Conservation (phyloP, 2,888 invertebrate species). For the Rotaria magnacalcarata region DNA sequence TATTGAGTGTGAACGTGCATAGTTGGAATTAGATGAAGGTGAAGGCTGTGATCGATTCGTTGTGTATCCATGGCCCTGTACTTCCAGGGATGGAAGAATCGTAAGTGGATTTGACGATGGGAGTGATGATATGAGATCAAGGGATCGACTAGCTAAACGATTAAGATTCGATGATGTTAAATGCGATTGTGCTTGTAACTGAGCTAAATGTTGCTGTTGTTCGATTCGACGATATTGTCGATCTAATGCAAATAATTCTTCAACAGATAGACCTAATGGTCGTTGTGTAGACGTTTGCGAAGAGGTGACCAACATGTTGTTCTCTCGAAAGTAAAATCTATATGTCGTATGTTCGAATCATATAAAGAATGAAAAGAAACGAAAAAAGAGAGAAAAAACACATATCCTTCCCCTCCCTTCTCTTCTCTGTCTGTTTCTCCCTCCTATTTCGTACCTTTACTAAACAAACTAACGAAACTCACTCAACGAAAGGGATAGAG, state of each 20-base stretch:
- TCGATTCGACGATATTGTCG: slow-evolving; percentile 23
- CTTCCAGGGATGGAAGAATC: neutral
- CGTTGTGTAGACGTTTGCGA: neutral
- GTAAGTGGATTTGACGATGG: neutral
- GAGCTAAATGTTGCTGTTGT: slow-evolving; percentile 23
- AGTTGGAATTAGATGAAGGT: neutral
- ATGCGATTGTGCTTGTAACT: slow-evolving; percentile 6
- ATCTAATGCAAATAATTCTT: slow-evolving; percentile 27
- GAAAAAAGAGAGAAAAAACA: neutral
- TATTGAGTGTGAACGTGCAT: neutral
- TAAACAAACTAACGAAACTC: neutral
- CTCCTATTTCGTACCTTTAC: neutral
- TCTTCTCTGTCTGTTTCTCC: no score
- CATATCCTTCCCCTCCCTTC: neutral
- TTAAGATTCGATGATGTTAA: neutral
- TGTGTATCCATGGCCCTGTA: neutral
- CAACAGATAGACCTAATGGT: neutral
- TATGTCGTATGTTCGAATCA: neutral
- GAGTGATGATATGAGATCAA: neutral
- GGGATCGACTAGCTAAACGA: slow-evolving; percentile 1
- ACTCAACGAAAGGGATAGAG: slow-evolving; percentile 3
- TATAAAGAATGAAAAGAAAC: slow-evolving; percentile 19
- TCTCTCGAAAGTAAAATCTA: slow-evolving; percentile 3
- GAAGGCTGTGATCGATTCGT: neutral
- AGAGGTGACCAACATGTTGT: slow-evolving; percentile 15